Evolutionary conservation across 2,888 invertebrate species (phyloP), one percentile per base, ranked within the genome.

Genomic region (Gastracanthus pulcherrimus): DNA sequence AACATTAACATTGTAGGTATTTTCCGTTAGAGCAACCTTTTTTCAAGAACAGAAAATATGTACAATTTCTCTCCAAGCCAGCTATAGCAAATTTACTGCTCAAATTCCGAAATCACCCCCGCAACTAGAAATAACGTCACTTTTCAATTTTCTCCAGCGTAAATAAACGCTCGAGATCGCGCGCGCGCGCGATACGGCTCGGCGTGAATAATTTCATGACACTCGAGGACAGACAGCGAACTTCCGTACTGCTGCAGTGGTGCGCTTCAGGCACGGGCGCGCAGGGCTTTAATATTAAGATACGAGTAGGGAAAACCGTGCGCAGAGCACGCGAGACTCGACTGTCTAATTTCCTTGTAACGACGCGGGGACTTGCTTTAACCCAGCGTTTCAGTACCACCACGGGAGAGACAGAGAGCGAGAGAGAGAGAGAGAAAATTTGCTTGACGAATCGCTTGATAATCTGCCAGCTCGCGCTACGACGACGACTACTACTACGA

Each of bases 371-470:
- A 51, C 51, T 51, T 19, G 23, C 11, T 51, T 51, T 23, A 51
- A 23, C 31, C n/a, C n/a, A n/a, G n/a, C n/a, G n/a, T n/a, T n/a
- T n/a, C n/a, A n/a, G n/a, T n/a, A n/a, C n/a, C n/a, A n/a, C n/a
- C n/a, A n/a, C n/a, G n/a, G n/a, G n/a, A n/a, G 7, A 19, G 31
- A 16, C 13, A 6, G 26, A 67, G 36, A 34, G 36, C n/a, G 66
- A 19, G 16, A 16, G 66, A 29, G 29, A 7, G 23, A 38, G n/a
- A 13, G 29, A 4, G 38, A 34, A 26, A 38, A 11, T 55, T 71
- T 31, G 23, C 62, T 75, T 82, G 70, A 82, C n/a, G 66, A 79
- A 82, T 76, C 48, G 41, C 62, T 82, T 82, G 48, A 82, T 76
- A 76, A 71, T 74, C 74, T 81, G 72, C 76, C 76, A 81, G 48